Evolutionary conservation across 2,888 invertebrate species (phyloP).

Genomic region (Trachelus iudaicus): DNA sequence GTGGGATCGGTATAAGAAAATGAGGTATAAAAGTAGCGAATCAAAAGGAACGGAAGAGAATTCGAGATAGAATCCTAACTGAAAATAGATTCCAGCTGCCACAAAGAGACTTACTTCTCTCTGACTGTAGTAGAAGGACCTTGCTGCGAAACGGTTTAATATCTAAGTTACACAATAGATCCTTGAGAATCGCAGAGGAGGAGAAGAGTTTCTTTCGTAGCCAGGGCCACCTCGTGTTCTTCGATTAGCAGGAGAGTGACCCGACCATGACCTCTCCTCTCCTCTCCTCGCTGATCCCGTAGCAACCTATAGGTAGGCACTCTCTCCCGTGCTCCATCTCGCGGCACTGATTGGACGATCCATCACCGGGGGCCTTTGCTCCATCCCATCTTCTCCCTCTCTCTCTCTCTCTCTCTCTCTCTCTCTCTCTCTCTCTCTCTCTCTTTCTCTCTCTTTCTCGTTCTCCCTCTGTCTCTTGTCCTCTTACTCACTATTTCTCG

Average conservation of each 20-base stretch:
- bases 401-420: constrained; percentile 18
- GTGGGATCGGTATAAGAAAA: too few relatives aligned
- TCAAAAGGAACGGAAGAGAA: too few relatives aligned
- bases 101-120: too few relatives aligned
- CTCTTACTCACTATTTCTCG: constrained; percentile 13
- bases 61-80: too few relatives aligned
- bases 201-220: constrained; percentile 39
- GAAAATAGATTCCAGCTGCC: too few relatives aligned
- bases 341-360: constrained; percentile 72
- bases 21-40: too few relatives aligned
- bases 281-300: constrained; percentile 40
- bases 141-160: constrained; percentile 10
- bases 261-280: constrained; percentile 63
- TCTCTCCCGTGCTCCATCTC: constrained; percentile 63
- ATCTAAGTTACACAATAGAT: constrained; percentile 23
- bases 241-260: constrained; percentile 65
- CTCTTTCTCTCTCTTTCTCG: constrained; percentile 33
- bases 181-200: constrained; percentile 14
- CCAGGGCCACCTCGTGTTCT: constrained; percentile 52
- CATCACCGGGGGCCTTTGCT: constrained; percentile 65
- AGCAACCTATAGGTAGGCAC: constrained; percentile 48
- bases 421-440: constrained; percentile 25
- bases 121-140: too few relatives aligned
- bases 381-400: constrained; percentile 17
- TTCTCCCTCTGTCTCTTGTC: constrained; percentile 25